phyloP scores from a whole-genome alignment of 2,113 vertebrate genomes.

The Myotis davidii region DNA sequence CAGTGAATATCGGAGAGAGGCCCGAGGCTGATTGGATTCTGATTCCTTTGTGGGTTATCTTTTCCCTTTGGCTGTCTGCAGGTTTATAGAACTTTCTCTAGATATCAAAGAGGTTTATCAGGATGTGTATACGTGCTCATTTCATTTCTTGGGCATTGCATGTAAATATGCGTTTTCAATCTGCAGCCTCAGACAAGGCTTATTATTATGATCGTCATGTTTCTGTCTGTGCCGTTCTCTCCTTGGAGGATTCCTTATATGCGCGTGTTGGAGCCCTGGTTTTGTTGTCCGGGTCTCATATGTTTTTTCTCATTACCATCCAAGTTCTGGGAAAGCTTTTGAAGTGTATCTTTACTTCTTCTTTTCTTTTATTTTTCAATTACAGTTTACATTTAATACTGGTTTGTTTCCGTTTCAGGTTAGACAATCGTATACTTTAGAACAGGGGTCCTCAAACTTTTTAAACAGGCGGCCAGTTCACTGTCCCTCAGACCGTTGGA shows the following conservation, averaged over 20 bases:
- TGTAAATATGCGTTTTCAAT: constrained; percentile 22
- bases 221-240: background rate
- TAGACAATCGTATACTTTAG: background rate
- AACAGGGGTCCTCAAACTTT: too few relatives aligned
- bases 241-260: background rate
- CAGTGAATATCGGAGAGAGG: background rate
- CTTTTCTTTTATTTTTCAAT: background rate
- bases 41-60: constrained; percentile 33
- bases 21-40: background rate
- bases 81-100: constrained; percentile 27
- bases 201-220: background rate
- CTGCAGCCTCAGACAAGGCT: background rate
- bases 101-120: background rate
- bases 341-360: background rate
- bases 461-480: too few relatives aligned
- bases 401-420: background rate
- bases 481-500: too few relatives aligned
- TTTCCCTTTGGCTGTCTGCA: constrained; percentile 4
- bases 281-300: background rate
- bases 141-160: background rate
- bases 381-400: background rate
- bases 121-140: background rate
- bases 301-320: background rate
- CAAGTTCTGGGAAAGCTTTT: background rate
- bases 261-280: background rate